phyloP scores from a whole-genome alignment of 64 coral and sea anemone genomes.

The Stichodactyla mertensii region DNA sequence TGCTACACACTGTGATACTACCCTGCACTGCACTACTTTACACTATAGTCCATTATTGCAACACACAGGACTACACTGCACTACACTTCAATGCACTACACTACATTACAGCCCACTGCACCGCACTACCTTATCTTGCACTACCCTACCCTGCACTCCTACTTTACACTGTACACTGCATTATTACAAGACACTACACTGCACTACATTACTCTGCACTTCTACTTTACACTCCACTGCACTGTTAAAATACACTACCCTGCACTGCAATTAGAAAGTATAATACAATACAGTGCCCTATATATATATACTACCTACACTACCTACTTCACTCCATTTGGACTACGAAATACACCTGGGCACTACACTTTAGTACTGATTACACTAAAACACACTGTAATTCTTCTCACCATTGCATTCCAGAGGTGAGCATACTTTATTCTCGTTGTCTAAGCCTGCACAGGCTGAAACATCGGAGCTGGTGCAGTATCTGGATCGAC shows the following conservation, averaged over 20 bases:
- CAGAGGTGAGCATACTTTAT: neutral
- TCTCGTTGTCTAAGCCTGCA: neutral
- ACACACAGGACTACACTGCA: neutral
- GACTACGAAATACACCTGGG: too few relatives aligned
- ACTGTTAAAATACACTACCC: too few relatives aligned
- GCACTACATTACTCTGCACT: neutral
- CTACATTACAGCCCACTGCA: neutral
- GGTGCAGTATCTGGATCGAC: constrained; percentile 63
- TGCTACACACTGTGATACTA: neutral
- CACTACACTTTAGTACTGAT: neutral
- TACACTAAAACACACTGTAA: neutral
- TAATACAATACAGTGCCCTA: too few relatives aligned
- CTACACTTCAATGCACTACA: neutral
- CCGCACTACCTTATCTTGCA: neutral
- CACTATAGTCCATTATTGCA: too few relatives aligned
- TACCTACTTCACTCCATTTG: too few relatives aligned
- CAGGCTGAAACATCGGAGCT: neutral
- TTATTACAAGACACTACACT: neutral
- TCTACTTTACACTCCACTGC: neutral
- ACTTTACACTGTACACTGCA: too few relatives aligned
- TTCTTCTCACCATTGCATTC: neutral
- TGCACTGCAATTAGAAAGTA: too few relatives aligned
- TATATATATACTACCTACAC: too few relatives aligned
- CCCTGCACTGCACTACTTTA: too few relatives aligned
- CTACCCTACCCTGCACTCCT: too few relatives aligned